phyloP scores from a whole-genome alignment of 2,888 invertebrate species.

The Rhodophaea formosa region DNA sequence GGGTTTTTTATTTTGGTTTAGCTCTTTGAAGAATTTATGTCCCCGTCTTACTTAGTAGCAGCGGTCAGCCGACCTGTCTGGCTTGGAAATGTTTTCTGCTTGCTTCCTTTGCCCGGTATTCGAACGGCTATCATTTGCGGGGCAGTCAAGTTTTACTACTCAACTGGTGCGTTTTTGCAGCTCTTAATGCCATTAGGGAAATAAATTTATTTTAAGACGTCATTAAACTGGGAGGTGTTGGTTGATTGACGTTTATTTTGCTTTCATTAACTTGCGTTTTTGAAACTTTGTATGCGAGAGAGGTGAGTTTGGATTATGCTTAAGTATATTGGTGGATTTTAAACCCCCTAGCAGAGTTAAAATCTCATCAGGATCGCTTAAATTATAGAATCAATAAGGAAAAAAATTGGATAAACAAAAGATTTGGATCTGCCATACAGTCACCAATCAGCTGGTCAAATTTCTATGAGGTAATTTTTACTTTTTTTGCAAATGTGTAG shows the following conservation, averaged over 20 bases:
- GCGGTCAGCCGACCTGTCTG: constrained; percentile 65
- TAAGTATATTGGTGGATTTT: too few species aligned
- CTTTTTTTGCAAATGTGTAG: too few species aligned
- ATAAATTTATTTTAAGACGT: constrained; percentile 9
- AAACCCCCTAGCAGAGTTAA: too few species aligned
- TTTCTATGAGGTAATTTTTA: too few species aligned
- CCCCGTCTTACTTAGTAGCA: constrained; percentile 77
- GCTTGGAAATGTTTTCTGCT: constrained; percentile 45
- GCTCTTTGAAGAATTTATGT: constrained; percentile 80
- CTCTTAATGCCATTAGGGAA: constrained; percentile 9
- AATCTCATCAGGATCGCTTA: too few species aligned
- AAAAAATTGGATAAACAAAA: too few species aligned
- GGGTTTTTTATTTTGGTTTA: constrained; percentile 73
- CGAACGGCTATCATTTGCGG: constrained; percentile 20
- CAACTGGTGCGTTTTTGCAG: constrained; percentile 8
- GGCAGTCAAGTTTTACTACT: constrained; percentile 10
- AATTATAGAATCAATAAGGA: too few species aligned
- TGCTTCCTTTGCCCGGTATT: constrained; percentile 19
- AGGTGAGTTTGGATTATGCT: neutral
- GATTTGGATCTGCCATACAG: too few species aligned
- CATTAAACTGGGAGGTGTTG: constrained; percentile 7
- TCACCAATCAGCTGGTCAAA: too few species aligned
- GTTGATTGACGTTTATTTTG: neutral
- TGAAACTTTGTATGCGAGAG: neutral
- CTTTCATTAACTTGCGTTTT: neutral